Evolutionary conservation across 1,140 invertebrate genomes (phyloP).

Genomic region (Planococcus citri): DNA sequence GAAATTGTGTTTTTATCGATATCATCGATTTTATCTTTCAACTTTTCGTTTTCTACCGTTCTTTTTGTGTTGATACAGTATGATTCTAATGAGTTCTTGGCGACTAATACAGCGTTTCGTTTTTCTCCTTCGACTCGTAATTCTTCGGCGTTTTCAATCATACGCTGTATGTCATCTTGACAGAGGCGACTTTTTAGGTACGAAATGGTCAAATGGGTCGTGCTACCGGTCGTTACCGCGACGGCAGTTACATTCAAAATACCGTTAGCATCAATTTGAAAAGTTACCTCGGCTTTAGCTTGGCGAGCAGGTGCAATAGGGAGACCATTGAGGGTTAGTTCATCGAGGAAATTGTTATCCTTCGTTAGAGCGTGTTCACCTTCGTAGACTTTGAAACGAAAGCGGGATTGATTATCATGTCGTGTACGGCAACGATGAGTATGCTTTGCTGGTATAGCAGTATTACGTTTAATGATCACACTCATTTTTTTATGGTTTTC

Average conservation of each 20-base stretch:
- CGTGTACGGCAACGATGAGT: constrained; percentile 94
- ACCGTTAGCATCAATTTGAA: too few relatives aligned
- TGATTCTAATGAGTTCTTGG: too few relatives aligned
- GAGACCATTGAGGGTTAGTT: constrained; percentile 86
- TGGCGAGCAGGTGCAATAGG: constrained; percentile 89
- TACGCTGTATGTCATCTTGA: too few relatives aligned
- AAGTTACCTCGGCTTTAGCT: constrained; percentile 85
- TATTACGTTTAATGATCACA: constrained; percentile 86
- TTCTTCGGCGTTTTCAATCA: too few relatives aligned
- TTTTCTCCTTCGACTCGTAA: too few relatives aligned
- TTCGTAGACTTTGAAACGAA: constrained; percentile 73
- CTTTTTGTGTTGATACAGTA: constrained; percentile 95
- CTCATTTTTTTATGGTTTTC: too few relatives aligned
- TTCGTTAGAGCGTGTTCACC: constrained; percentile 69
- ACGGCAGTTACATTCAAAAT: constrained; percentile 80
- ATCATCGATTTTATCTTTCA: constrained; percentile 79
- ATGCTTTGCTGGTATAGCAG: too few relatives aligned
- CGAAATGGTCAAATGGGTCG: constrained; percentile 97
- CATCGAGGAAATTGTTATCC: constrained; percentile 74
- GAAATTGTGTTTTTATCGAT: constrained; percentile 75
- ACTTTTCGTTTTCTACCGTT: constrained; percentile 71
- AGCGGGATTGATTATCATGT: constrained; percentile 90
- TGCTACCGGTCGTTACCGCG: constrained; percentile 56
- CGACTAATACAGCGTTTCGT: too few relatives aligned
- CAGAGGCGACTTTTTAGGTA: constrained; percentile 93